Evolutionary conservation across 2,888 invertebrate genomes (phyloP).

Genomic region (Andricus curvator): DNA sequence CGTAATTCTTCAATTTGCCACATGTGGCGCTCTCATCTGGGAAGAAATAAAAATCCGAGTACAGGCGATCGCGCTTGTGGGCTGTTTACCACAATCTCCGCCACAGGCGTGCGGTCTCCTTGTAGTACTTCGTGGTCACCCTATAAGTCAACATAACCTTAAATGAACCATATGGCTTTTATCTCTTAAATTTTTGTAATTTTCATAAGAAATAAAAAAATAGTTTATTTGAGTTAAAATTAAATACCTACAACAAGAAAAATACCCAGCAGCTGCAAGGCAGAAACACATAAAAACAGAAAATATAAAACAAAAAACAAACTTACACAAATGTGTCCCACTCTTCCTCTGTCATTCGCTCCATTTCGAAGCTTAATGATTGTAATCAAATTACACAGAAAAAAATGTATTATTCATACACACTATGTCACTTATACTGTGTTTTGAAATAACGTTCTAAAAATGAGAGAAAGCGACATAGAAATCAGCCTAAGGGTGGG

Average conservation of each 20-base stretch:
- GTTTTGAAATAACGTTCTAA: no score
- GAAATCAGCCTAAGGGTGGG: no score
- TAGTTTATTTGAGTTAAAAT: neutral
- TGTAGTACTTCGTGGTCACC: no score
- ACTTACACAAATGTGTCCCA: constrained; percentile 7
- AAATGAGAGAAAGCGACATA: no score
- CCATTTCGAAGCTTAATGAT: neutral
- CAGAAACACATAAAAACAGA: neutral
- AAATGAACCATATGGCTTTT: neutral
- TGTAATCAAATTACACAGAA: neutral
- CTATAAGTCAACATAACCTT: neutral
- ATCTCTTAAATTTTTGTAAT: neutral
- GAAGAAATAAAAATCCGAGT: no score
- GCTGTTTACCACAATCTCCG: no score
- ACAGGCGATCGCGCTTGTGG: no score
- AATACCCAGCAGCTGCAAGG: neutral
- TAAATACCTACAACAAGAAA: neutral
- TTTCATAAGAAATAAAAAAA: neutral
- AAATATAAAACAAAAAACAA: neutral
- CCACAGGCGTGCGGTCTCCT: no score
- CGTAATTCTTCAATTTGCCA: no score
- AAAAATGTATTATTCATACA: no score
- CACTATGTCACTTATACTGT: no score
- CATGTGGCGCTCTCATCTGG: no score
- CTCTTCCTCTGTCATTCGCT: neutral